These are phyloP conservation scores for Silurus asotus DNA, from an alignment of 2,113 vertebrate species.

Conservation along the genomic window DNA sequence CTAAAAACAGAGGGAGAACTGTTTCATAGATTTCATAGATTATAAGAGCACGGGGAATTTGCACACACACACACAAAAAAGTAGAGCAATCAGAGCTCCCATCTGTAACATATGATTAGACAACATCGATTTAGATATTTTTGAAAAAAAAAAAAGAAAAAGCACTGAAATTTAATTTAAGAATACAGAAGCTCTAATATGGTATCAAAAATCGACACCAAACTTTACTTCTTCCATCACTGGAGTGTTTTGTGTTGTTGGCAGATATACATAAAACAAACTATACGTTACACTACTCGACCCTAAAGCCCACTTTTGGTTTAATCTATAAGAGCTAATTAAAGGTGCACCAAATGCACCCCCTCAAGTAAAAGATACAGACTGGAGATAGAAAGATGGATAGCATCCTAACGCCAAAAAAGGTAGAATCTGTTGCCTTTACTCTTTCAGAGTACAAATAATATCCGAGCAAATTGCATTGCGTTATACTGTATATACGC, in stretches of 20 bases:
- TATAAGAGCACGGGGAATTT: not conserved
- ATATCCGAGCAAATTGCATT: not conserved
- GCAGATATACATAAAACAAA: not conserved
- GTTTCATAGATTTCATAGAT: constrained; percentile 20
- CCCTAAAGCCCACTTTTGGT: not conserved
- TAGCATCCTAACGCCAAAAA: not conserved
- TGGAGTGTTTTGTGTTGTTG: not conserved
- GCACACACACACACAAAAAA: not conserved
- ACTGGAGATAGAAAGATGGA: not conserved
- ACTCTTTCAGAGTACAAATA: not conserved
- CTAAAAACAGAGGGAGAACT: constrained; percentile 15
- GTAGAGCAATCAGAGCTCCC: not conserved
- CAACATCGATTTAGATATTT: too few relatives aligned
- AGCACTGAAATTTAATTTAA: not conserved
- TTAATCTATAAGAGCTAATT: not conserved
- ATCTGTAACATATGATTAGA: not conserved
- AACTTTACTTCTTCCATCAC: not conserved
- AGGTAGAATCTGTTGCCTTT: not conserved
- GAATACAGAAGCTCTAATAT: not conserved
- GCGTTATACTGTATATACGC: not conserved
- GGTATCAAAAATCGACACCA: not conserved
- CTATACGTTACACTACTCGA: not conserved
- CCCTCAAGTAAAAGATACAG: too few relatives aligned
- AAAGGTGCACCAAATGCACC: not conserved
- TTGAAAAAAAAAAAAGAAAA: not conserved